phyloP scores from a whole-genome alignment of 2,888 invertebrate species.

The Ceramica pisi region DNA sequence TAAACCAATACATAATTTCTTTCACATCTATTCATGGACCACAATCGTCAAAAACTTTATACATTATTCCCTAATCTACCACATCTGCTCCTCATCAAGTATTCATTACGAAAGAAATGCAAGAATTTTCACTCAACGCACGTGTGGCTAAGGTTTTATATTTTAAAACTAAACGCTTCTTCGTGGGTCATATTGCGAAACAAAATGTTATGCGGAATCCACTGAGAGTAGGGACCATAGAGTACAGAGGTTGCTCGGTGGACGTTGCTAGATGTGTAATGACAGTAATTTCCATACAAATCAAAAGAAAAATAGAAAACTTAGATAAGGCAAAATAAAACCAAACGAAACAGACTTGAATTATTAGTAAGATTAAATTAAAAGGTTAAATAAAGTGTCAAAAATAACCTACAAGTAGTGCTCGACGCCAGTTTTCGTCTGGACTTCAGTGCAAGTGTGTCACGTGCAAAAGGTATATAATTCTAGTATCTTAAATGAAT shows the following conservation, averaged over 20 bases:
- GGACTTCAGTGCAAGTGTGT: no score
- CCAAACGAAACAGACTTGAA: no score
- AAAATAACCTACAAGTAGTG: no score
- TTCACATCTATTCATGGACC: not conserved
- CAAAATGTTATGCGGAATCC: slow-evolving; percentile 60
- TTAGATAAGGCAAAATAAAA: no score
- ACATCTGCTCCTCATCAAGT: slow-evolving; percentile 29
- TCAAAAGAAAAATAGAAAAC: not conserved
- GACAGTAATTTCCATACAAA: not conserved
- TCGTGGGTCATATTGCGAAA: slow-evolving; percentile 58
- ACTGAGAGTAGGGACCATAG: slow-evolving; percentile 13
- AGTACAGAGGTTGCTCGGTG: not conserved
- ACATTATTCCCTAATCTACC: slow-evolving; percentile 21
- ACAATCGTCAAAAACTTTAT: slow-evolving; percentile 1
- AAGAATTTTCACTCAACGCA: slow-evolving; percentile 33
- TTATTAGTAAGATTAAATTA: no score
- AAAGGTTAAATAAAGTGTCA: no score
- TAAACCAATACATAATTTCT: not conserved
- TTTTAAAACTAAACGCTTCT: slow-evolving; percentile 62
- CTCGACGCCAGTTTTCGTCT: no score
- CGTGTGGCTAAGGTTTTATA: slow-evolving; percentile 60
- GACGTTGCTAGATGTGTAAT: not conserved
- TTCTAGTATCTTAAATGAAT: no score
- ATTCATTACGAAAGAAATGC: slow-evolving; percentile 37
- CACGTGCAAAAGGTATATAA: no score